phyloP scores from a whole-genome alignment of 2,888 invertebrate species.

The Cheilosia urbana region DNA sequence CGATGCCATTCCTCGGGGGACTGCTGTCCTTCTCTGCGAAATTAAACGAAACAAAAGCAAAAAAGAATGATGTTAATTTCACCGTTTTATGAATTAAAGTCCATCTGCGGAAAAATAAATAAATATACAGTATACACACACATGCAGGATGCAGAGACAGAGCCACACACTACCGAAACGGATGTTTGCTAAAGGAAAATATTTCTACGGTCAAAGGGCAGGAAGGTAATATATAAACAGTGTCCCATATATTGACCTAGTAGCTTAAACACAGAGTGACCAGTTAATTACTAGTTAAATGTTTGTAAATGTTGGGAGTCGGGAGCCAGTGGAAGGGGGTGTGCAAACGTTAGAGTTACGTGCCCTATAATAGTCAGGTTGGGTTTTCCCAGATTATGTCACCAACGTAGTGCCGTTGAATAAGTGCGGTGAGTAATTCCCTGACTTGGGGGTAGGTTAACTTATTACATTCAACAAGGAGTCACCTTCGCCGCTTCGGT shows the following conservation, averaged over 20 bases:
- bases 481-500: slow-evolving; percentile 8
- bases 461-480: slow-evolving; percentile 25
- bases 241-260: slow-evolving; percentile 40
- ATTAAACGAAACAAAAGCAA: slow-evolving; percentile 49
- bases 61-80: slow-evolving; percentile 61
- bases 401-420: neutral
- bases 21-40: slow-evolving; percentile 83
- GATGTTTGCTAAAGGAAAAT: slow-evolving; percentile 35
- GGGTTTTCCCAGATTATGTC: slow-evolving; percentile 21
- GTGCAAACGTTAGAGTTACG: neutral
- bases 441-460: slow-evolving; percentile 20
- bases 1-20: slow-evolving; percentile 98
- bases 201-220: neutral
- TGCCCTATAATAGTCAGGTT: neutral
- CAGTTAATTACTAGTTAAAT: slow-evolving; percentile 66
- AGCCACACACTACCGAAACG: slow-evolving; percentile 10
- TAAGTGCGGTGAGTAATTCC: slow-evolving; percentile 5
- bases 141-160: neutral
- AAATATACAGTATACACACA: neutral
- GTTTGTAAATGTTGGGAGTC: slow-evolving; percentile 58
- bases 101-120: neutral
- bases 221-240: slow-evolving; percentile 12
- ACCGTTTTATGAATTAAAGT: neutral
- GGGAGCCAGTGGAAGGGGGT: too few relatives aligned
- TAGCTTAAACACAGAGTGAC: slow-evolving; percentile 58